Conservation (phyloP, 2,888 invertebrate species). For the Megamerina dolium region DNA sequence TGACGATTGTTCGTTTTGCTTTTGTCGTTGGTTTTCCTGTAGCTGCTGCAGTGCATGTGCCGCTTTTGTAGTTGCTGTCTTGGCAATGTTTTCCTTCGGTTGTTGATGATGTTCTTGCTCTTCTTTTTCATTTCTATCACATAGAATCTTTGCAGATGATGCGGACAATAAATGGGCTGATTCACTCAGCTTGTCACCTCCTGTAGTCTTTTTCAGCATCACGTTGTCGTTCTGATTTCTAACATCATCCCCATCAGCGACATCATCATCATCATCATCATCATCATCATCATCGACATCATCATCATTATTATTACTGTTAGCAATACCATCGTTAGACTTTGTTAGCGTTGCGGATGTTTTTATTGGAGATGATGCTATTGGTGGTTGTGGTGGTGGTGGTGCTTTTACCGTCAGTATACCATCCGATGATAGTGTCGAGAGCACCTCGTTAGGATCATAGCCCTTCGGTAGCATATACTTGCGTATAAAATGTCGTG, state of each 20-base stretch:
- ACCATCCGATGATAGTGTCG: slow-evolving; percentile 75
- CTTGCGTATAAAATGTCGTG: slow-evolving; percentile 70
- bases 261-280: no score
- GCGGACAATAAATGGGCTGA: no score
- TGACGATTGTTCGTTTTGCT: slow-evolving; percentile 4
- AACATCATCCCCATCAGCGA: no score
- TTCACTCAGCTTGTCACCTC: slow-evolving; percentile 61
- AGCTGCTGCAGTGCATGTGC: slow-evolving; percentile 6
- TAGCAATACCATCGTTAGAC: no score
- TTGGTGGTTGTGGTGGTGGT: slow-evolving; percentile 44
- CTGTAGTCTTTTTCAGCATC: no score
- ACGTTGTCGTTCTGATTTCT: no score
- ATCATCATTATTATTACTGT: no score
- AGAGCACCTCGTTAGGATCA: slow-evolving; percentile 65
- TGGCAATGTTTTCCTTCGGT: slow-evolving; percentile 4
- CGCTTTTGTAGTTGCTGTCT: slow-evolving; percentile 11
- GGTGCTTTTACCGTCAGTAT: slow-evolving; percentile 70
- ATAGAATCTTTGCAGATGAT: slow-evolving; percentile 36
- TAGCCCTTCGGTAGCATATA: slow-evolving; percentile 65
- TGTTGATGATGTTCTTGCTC: slow-evolving; percentile 8
- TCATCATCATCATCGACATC: no score
- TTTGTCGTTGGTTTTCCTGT: slow-evolving; percentile 4
- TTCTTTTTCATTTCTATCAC: no score
- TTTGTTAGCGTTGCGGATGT: no score
- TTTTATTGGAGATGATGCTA: no score